A percentile compares a stretch with the other conserved stretches of the same genome.
These are phyloP conservation scores for Ochropleura leucogaster DNA, from an alignment of 2,888 invertebrate genomes.

Conservation along the genomic window DNA sequence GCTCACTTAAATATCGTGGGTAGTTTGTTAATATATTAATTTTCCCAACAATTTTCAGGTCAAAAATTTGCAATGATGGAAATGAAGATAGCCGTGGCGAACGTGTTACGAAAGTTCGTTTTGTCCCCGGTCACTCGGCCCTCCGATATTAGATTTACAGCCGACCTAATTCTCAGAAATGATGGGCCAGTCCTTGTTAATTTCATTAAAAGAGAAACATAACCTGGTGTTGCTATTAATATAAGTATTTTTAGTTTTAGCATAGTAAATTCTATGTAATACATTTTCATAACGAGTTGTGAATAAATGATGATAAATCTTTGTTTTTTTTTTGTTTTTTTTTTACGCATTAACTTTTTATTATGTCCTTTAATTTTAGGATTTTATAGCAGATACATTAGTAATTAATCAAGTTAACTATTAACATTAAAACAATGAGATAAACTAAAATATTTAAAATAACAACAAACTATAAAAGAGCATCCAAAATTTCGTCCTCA, in stretches of 20 bases:
- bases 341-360: not conserved
- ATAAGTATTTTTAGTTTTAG: not conserved
- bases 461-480: too few species aligned
- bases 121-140: conserved; percentile 87
- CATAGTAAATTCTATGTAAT: not conserved
- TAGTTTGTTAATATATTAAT: not conserved
- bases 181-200: conserved; percentile 81
- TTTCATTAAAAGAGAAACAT: conserved; percentile 69
- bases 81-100: conserved; percentile 89
- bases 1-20: not conserved
- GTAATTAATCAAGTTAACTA: not conserved
- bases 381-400: not conserved
- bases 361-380: not conserved
- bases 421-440: too few species aligned
- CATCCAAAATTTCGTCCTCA: too few species aligned
- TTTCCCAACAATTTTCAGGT: conserved; percentile 79
- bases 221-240: too few species aligned
- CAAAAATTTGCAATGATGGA: conserved; percentile 92
- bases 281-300: not conserved
- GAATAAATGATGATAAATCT: not conserved
- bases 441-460: too few species aligned
- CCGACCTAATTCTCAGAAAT: conserved; percentile 83
- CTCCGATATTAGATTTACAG: conserved; percentile 77
- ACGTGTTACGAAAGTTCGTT: conserved; percentile 85
- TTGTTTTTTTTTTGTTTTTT: not conserved